Percentiles rank a stretch among this genome's conserved stretches.
Conservation (phyloP, 2,888 invertebrate genomes). For the Torymus texanus region DNA sequence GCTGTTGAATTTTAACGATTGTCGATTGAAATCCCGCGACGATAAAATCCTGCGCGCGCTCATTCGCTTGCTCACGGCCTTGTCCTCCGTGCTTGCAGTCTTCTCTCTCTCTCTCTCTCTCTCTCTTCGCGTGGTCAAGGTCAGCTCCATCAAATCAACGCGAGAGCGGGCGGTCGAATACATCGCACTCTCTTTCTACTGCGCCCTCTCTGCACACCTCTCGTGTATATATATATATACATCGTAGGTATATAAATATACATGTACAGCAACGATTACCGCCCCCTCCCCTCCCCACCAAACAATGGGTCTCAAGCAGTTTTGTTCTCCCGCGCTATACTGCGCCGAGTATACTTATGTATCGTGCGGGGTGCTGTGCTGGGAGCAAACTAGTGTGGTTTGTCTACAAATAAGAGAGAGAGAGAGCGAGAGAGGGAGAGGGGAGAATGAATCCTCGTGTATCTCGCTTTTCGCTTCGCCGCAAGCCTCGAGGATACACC, state of each 20-base stretch:
- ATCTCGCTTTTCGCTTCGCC: too few species aligned
- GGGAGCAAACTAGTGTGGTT: too few species aligned
- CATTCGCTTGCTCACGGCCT: conserved; percentile 17
- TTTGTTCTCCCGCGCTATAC: conserved; percentile 12
- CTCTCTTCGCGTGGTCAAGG: conserved; percentile 47
- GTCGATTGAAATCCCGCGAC: conserved; percentile 42
- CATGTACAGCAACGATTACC: background rate
- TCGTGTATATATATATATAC: too few species aligned
- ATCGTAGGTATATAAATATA: too few species aligned
- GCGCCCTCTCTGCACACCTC: conserved; percentile 5
- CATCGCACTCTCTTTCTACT: conserved; percentile 6
- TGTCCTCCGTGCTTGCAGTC: conserved; percentile 19
- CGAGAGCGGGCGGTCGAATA: conserved; percentile 7
- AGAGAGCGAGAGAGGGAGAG: too few species aligned
- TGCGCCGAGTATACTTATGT: background rate
- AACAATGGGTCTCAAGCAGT: conserved; percentile 37
- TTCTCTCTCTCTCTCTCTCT: too few species aligned
- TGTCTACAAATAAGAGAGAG: too few species aligned
- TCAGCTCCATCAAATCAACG: conserved; percentile 46
- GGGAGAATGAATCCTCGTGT: too few species aligned
- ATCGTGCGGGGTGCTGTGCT: too few species aligned
- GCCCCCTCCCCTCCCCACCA: background rate
- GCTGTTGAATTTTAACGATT: conserved; percentile 15
- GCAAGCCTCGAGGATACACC: too few species aligned
- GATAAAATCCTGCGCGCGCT: conserved; percentile 33